A percentile compares a stretch with the other conserved stretches of the same genome.
These are phyloP conservation scores for Sapayoa aenigma DNA, from an alignment of 2,113 vertebrate species.

Conservation along the genomic window DNA sequence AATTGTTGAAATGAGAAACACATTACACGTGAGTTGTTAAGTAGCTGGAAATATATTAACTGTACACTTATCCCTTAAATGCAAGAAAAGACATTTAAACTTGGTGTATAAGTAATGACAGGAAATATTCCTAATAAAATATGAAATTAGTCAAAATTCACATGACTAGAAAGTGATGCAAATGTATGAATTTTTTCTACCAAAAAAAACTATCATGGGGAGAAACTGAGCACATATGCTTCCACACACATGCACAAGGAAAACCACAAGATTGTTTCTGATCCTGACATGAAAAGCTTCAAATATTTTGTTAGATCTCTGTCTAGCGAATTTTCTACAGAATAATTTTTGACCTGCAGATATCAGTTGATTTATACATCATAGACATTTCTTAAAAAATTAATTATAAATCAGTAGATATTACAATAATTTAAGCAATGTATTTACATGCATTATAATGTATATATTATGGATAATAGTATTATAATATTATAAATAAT, in stretches of 20 bases:
- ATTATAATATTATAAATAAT: too few relatives aligned
- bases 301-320: neutral
- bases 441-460: too few relatives aligned
- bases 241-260: neutral
- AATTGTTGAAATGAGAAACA: conserved; percentile 20
- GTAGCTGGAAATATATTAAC: neutral
- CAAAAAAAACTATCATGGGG: neutral
- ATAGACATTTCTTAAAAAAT: neutral
- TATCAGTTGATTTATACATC: neutral
- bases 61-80: neutral
- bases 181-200: neutral
- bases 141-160: neutral
- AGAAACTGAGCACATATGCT: neutral
- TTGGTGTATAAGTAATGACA: neutral
- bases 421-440: neutral
- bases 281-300: neutral
- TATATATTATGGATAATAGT: too few relatives aligned
- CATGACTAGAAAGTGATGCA: neutral
- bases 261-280: neutral
- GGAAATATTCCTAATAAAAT: neutral
- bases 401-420: neutral
- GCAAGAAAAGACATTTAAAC: neutral
- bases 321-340: neutral
- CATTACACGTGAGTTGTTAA: neutral
- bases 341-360: neutral